A percentile compares a stretch with the other conserved stretches of the same genome.
These are phyloP conservation scores for Manduca sexta DNA, from an alignment of 1,140 invertebrate species.

Conservation along the genomic window DNA sequence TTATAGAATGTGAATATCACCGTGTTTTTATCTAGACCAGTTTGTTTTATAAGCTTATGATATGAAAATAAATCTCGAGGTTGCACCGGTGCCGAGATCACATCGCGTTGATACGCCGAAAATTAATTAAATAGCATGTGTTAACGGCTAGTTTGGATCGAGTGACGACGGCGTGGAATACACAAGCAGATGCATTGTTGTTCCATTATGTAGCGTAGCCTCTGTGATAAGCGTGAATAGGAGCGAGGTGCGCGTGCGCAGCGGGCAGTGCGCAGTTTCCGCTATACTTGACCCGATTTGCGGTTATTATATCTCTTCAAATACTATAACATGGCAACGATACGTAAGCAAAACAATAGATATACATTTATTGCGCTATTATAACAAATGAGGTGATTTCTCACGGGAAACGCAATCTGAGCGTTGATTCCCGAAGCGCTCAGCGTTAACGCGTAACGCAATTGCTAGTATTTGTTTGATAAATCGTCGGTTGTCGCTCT, in stretches of 20 bases:
- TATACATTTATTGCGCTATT: too few relatives aligned
- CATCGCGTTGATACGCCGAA: too few relatives aligned
- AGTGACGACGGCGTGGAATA: not conserved
- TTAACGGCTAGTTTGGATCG: too few relatives aligned
- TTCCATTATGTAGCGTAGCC: constrained; percentile 37
- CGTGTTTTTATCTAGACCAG: constrained; percentile 12
- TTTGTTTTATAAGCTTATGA: not conserved
- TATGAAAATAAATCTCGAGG: too few relatives aligned
- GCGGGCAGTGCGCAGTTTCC: constrained; percentile 36
- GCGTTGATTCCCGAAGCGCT: too few relatives aligned
- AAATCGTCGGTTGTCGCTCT: constrained; percentile 1
- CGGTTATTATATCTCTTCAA: constrained; percentile 32
- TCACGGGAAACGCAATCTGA: not conserved
- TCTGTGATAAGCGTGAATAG: constrained; percentile 51
- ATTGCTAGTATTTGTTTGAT: constrained; percentile 1
- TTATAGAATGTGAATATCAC: constrained; percentile 13
- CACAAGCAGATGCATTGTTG: constrained; percentile 11
- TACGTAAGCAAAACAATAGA: too few relatives aligned
- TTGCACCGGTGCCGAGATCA: too few relatives aligned
- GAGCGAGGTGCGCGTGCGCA: constrained; percentile 43
- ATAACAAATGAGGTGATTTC: not conserved
- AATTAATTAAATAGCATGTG: too few relatives aligned
- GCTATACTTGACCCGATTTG: constrained; percentile 62
- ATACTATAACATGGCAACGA: constrained; percentile 15
- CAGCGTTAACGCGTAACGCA: not conserved